Percentiles rank a stretch among this genome's conserved stretches.
Conservation (phyloP, 2,113 vertebrate species). For the Canis aureus region DNA sequence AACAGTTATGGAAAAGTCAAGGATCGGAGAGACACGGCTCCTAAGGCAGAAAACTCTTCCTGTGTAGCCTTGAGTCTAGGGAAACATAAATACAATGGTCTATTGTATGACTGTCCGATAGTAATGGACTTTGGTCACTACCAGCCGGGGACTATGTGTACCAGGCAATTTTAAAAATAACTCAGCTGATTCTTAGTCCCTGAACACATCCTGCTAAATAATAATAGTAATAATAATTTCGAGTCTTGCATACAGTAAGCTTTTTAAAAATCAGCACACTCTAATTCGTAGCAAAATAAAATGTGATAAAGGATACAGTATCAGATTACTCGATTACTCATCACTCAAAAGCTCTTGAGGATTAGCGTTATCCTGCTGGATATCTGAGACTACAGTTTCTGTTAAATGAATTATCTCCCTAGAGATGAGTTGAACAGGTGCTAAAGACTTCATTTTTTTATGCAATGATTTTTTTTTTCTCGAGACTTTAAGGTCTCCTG, state of each 20-base stretch:
- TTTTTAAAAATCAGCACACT: conserved; percentile 21
- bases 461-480: not conserved
- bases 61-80: not conserved
- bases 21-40: not conserved
- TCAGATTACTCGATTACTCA: conserved; percentile 30
- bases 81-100: conserved; percentile 19
- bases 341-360: not conserved
- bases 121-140: conserved; percentile 5
- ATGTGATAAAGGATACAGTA: not conserved
- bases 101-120: not conserved
- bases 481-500: not conserved
- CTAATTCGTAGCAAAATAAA: conserved; percentile 39
- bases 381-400: not conserved
- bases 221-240: conserved; percentile 25
- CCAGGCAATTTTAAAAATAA: conserved; percentile 45
- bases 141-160: not conserved
- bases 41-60: conserved; percentile 12
- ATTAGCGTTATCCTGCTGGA: not conserved
- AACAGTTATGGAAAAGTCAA: conserved; percentile 54
- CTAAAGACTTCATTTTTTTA: conserved; percentile 17
- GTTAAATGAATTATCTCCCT: conserved; percentile 39
- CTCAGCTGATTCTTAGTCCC: conserved; percentile 20
- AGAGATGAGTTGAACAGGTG: not conserved
- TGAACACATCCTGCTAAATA: not conserved
- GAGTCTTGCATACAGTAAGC: not conserved